phyloP scores from a whole-genome alignment of 2,888 invertebrate genomes.

The Dendrolimus pini region DNA sequence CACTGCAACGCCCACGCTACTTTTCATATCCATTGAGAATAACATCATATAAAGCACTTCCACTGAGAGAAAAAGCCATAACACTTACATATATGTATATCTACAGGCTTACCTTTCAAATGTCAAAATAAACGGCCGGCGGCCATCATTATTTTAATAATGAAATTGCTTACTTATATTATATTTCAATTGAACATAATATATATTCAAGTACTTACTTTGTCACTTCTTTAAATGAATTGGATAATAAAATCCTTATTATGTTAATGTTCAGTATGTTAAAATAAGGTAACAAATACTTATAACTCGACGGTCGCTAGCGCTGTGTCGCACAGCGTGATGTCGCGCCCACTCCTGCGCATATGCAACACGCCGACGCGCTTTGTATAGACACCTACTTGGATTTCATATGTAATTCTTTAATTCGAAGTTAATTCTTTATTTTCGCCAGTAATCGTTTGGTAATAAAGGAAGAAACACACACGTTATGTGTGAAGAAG shows the following conservation, averaged over 20 bases:
- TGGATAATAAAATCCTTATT: slow-evolving; percentile 6
- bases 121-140: no score
- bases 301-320: slow-evolving; percentile 13
- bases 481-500: no score
- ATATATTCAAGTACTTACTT: neutral
- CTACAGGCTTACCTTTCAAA: no score
- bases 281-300: slow-evolving; percentile 15
- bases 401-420: slow-evolving; percentile 2
- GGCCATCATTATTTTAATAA: no score
- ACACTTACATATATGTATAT: no score
- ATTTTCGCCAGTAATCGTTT: slow-evolving; percentile 8
- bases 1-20: no score
- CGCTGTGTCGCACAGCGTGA: slow-evolving; percentile 46
- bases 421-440: neutral
- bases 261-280: slow-evolving; percentile 4
- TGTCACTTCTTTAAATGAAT: neutral
- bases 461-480: neutral
- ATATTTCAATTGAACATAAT: neutral
- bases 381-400: slow-evolving; percentile 26
- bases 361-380: slow-evolving; percentile 10
- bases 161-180: neutral
- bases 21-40: no score
- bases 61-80: no score
- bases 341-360: slow-evolving; percentile 44
- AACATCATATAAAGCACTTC: no score